A percentile compares a stretch with the other conserved stretches of the same genome.
phyloP scores from a whole-genome alignment of 2,888 invertebrate genomes.

The Desoria tigrina region DNA sequence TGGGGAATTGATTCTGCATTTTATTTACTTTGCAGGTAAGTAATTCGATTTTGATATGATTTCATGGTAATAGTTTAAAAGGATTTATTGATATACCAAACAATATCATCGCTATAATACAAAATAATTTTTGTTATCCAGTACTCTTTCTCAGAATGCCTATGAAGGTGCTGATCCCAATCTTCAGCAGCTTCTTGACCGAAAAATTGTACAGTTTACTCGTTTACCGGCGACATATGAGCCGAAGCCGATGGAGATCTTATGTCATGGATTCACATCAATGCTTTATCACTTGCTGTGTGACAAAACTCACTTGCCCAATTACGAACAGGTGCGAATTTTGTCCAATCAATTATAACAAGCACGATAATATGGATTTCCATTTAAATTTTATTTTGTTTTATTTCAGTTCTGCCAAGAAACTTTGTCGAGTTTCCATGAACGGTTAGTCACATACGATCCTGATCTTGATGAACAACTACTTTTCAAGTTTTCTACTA shows the following conservation, averaged over 20 bases:
- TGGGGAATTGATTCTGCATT: constrained; percentile 45
- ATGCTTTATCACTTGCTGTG: constrained; percentile 45
- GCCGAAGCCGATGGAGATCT: constrained; percentile 42
- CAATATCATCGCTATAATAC: too few species aligned
- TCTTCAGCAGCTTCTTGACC: constrained; percentile 41
- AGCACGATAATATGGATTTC: background rate
- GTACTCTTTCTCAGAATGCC: constrained; percentile 37
- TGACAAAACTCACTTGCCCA: constrained; percentile 39
- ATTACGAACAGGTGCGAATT: constrained; percentile 44
- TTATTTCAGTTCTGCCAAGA: constrained; percentile 42
- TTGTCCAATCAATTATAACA: background rate
- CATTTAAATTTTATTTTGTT: background rate
- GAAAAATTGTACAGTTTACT: constrained; percentile 45
- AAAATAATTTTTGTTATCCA: constrained; percentile 17
- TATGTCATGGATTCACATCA: constrained; percentile 40
- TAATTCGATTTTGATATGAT: too few species aligned
- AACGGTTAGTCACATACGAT: constrained; percentile 39
- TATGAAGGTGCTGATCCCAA: constrained; percentile 49
- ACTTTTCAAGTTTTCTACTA: constrained; percentile 44
- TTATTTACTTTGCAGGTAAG: constrained; percentile 50
- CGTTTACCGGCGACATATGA: constrained; percentile 43
- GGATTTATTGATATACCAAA: too few species aligned
- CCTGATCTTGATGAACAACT: constrained; percentile 47
- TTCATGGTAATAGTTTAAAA: too few species aligned
- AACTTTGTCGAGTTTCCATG: constrained; percentile 44